Conservation (phyloP, 2,888 invertebrate species). For the Drosophila neutralis region DNA sequence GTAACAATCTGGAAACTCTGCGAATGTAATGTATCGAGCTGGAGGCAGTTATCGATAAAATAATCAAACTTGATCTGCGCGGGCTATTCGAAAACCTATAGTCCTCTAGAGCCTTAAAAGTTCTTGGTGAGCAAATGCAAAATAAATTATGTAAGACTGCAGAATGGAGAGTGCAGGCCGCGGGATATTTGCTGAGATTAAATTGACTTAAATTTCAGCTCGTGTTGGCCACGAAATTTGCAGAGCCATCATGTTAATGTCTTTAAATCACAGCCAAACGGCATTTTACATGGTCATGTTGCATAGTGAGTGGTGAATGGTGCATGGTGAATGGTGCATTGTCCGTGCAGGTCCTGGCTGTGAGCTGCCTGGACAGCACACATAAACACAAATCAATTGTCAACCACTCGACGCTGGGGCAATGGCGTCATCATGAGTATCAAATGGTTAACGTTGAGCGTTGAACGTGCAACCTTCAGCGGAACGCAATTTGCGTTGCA, state of each 20-base stretch:
- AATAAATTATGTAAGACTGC: not conserved
- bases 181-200: not conserved
- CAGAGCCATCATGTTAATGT: conserved; percentile 61
- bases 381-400: conserved; percentile 80
- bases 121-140: not conserved
- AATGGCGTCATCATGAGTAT: conserved; percentile 37
- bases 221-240: conserved; percentile 38
- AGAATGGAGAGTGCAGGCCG: not conserved
- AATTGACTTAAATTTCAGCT: conserved; percentile 43
- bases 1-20: no score
- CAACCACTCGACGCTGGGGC: conserved; percentile 69
- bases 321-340: conserved; percentile 14
- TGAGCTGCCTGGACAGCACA: conserved; percentile 44
- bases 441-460: conserved; percentile 15
- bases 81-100: no score
- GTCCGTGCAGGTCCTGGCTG: conserved; percentile 17
- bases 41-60: no score
- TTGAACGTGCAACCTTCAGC: conserved; percentile 43
- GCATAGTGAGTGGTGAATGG: not conserved
- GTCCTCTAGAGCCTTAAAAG: no score
- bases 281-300: conserved; percentile 63
- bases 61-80: no score
- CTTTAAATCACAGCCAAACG: conserved; percentile 76
- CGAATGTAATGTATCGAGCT: no score
- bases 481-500: conserved; percentile 79